Base-by-base conservation (phyloP, 2,888 invertebrate species). In the Mongoloraphidia duomilia region DNA sequence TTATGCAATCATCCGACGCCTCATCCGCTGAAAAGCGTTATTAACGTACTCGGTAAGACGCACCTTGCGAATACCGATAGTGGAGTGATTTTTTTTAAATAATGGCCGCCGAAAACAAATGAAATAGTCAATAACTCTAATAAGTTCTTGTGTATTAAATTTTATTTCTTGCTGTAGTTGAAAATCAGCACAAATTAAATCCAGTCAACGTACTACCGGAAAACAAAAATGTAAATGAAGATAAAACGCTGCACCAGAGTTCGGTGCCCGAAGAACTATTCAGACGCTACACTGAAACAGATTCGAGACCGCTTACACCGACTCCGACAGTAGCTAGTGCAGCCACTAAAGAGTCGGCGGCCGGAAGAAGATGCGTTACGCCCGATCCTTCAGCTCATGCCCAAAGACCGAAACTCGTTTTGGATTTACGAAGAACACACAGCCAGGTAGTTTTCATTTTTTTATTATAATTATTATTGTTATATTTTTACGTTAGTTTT, bases 1-100 rank as follows among this genome's bases (percentile, higher is more conserved):
- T 71, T 89, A 9, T 89, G 89, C 68, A 89, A 89, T 64, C 89
- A 90, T 65, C 89, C 89, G 0, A 82, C 85, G 1, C 45, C 39
- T 6, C 26, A 26, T 26, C 26, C 26, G 26, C 6, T 26, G 26
- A 26, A 26, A 26, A 26, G 26, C 6, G 26, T 26, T 6, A 26
- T 26, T 26, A 26, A 26, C 6, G 26, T 6, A 6, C 26, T 26
- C 26, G 26, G 26, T 26, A 26, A 26, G 26, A 26, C 6, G 26
- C 5, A 6, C 26, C 5, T 26, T 26, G 26, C 6, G 26, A 26
- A 26, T 17, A 17, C 6, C n/a, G n/a, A n/a, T n/a, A n/a, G n/a
- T n/a, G n/a, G n/a, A n/a, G n/a, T 26, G 26, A 3, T 26, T 26
- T 26, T 26, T 1, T 26, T 5, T 26, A 26, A 26, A 26, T 26